A percentile compares a stretch with the other conserved stretches of the same genome.
Evolutionary conservation across 2,113 vertebrate species (phyloP).

Genomic region (Peucedramus taeniatus): DNA sequence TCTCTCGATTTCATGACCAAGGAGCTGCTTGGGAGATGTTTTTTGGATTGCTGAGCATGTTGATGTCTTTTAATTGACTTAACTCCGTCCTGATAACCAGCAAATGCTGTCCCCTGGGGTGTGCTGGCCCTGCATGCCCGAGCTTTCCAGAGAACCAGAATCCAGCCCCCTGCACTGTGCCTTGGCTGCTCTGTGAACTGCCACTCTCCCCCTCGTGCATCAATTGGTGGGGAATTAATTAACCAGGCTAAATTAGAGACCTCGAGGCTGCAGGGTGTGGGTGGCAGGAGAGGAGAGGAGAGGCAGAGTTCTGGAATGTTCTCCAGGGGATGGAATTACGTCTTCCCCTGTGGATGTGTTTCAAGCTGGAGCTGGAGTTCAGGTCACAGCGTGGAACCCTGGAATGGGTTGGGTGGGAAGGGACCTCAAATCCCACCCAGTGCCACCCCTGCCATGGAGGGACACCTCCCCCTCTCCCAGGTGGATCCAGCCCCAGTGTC

Average conservation of each 20-base stretch:
- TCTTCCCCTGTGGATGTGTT: fast-evolving
- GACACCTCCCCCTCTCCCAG: neutral
- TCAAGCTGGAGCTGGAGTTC: neutral
- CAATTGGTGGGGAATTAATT: neutral
- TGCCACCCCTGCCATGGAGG: neutral
- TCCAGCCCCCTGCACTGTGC: neutral
- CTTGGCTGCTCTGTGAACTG: neutral
- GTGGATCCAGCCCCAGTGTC: fast-evolving
- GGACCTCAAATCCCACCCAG: neutral
- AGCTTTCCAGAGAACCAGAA: neutral
- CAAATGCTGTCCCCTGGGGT: neutral
- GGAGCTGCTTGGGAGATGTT: neutral
- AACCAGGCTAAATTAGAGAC: neutral
- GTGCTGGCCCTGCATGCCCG: neutral
- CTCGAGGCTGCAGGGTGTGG: neutral
- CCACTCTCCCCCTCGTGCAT: fast-evolving
- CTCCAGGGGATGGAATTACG: neutral
- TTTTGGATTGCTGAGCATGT: neutral
- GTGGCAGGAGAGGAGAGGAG: neutral
- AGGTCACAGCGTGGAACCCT: fast-evolving
- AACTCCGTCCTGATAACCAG: neutral
- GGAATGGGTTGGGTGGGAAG: neutral
- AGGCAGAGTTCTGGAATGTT: neutral
- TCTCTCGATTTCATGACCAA: neutral
- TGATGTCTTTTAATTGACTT: neutral